phyloP scores from a whole-genome alignment of 1,140 invertebrate species.

The Neodiprion virginianus region DNA sequence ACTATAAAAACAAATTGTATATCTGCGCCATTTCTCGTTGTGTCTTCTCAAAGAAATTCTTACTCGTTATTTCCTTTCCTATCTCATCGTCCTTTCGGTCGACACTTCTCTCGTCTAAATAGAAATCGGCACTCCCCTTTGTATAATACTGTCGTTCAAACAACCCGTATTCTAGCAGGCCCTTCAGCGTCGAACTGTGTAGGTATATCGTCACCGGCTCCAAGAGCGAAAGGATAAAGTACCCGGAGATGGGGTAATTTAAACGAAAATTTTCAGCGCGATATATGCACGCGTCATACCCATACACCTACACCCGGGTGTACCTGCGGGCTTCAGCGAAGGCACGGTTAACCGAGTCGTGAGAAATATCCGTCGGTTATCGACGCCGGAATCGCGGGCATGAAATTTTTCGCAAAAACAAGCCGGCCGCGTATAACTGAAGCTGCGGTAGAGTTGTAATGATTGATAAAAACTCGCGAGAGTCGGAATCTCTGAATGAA shows the following conservation, averaged over 20 bases:
- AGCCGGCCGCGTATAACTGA: no score
- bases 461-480: no score
- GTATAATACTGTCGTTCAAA: slow-evolving; percentile 36
- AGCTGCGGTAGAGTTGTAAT: no score
- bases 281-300: background rate
- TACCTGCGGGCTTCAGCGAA: no score
- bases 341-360: no score
- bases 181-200: background rate
- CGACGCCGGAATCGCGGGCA: no score
- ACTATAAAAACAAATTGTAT: slow-evolving; percentile 2
- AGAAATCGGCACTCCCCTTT: slow-evolving; percentile 33
- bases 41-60: background rate
- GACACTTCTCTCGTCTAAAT: slow-evolving; percentile 31
- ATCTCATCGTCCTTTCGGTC: slow-evolving; percentile 2
- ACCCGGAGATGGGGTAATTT: background rate
- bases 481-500: no score
- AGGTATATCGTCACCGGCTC: background rate
- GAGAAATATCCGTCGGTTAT: no score
- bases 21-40: background rate
- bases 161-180: slow-evolving; percentile 22
- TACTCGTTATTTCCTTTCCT: background rate
- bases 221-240: background rate
- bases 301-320: no score
- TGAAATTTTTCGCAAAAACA: no score
- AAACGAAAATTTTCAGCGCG: background rate